phyloP scores from a whole-genome alignment of 2,888 invertebrate species.

The Luffia ferchaultella region DNA sequence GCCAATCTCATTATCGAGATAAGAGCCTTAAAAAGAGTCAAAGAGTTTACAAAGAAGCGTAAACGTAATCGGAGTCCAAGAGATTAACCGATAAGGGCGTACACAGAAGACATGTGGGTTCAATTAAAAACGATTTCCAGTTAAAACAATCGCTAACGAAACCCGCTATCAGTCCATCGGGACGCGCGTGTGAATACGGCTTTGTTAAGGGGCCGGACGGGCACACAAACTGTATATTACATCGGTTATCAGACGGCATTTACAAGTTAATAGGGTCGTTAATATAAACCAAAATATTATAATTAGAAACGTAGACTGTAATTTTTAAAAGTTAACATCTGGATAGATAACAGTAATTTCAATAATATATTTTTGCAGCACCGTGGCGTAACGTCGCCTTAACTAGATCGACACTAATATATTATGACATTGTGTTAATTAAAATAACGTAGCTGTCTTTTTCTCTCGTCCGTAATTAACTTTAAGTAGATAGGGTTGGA shows the following conservation, averaged over 20 bases:
- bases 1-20: not conserved
- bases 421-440: not conserved
- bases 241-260: too few species aligned
- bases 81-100: conserved; percentile 34
- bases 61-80: not conserved
- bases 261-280: too few species aligned
- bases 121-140: conserved; percentile 44
- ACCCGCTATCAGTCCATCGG: not conserved
- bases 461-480: not conserved
- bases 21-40: not conserved
- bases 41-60: conserved; percentile 4
- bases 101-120: conserved; percentile 35
- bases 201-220: not conserved
- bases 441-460: not conserved
- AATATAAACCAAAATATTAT: too few species aligned
- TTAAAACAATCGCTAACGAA: not conserved
- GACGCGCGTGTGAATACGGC: not conserved
- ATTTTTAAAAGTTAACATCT: too few species aligned
- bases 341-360: too few species aligned
- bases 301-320: too few species aligned
- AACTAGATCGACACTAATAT: not conserved
- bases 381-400: not conserved
- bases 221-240: too few species aligned
- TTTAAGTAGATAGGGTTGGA: not conserved
- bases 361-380: too few species aligned